Evolutionary conservation across 2,113 vertebrate genomes (phyloP).

Genomic region (Oryzias javanicus): DNA sequence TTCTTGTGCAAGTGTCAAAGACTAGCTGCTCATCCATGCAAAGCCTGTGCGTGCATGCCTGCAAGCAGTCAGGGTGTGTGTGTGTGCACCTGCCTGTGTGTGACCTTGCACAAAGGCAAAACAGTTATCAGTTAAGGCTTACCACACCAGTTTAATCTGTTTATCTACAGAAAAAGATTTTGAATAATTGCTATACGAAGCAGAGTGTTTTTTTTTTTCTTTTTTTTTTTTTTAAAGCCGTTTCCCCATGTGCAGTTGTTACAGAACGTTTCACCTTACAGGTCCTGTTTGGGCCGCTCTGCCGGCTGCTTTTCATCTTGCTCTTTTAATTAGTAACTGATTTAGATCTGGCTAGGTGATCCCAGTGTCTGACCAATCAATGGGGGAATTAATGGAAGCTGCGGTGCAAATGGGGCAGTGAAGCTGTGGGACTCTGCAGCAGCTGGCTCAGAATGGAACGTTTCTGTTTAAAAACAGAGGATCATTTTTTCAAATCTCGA

Average conservation of each 20-base stretch:
- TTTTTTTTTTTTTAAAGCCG: constrained; percentile 17
- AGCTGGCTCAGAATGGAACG: constrained; percentile 19
- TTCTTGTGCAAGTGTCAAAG: constrained; percentile 2
- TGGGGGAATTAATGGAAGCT: constrained; percentile 66
- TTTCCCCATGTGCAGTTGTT: constrained; percentile 49
- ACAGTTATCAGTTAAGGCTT: constrained; percentile 51
- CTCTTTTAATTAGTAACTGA: constrained; percentile 75
- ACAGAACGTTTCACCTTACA: constrained; percentile 60
- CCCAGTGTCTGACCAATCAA: constrained; percentile 71
- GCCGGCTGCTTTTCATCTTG: constrained; percentile 67
- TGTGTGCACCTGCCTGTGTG: constrained; percentile 14
- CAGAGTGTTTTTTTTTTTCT: constrained; percentile 20
- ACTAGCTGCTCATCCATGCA: constrained; percentile 9
- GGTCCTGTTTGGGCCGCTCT: constrained; percentile 59
- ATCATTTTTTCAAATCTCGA: constrained; percentile 11
- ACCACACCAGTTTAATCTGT: constrained; percentile 53
- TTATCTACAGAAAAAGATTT: constrained; percentile 59
- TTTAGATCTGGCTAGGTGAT: constrained; percentile 72
- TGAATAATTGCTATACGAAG: constrained; percentile 50
- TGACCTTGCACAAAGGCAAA: constrained; percentile 45
- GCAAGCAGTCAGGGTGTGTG: constrained; percentile 1
- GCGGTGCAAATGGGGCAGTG: constrained; percentile 44
- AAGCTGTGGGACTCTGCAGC: constrained; percentile 20
- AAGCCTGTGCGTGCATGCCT: background rate
- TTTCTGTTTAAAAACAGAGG: constrained; percentile 24